Evolutionary conservation across 92 coral and sea anemone species (phyloP), one percentile per base, ranked within the genome.

Genomic region (Phenganax subtilis): DNA sequence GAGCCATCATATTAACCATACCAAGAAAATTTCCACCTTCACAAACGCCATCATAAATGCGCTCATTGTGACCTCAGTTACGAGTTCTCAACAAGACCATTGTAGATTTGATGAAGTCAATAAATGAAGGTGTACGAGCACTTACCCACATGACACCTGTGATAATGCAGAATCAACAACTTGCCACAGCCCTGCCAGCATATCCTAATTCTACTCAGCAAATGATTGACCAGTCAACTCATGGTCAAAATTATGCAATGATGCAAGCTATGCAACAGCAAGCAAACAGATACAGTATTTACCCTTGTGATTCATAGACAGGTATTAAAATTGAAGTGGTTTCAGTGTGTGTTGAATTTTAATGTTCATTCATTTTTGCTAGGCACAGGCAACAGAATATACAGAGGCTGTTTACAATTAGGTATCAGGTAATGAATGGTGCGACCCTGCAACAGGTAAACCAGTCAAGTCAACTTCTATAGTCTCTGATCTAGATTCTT

Each of bases 11-110:
- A 56, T 56, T 54, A 14, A 75, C 66, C 80, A 75, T 75, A 56
- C 80, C 80, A 75, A 75, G 80, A 75, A 75, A 75, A 28, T 73
- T 73, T 28, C 77, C 56, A 73, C 77, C 77, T 73, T 73, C 59
- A 53, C 77, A 12, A 73, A 75, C 56, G 44, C 56, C 65, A 75
- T 75, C 64, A 54, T 75, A 65, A 56, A 75, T 10, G 80, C 56
- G 80, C 65, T 75, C 80, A 6, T 75, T 16, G 80, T 75, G 62
- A 75, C 64, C 66, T 54, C 80, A 64, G 70, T 9, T 64, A 29
- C 70, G 70, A 64, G 27, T 64, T 20, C 70, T 64, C 27, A 64
- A 64, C 27, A 29, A 1, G 3, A 64, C 70, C 70, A 64, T 64
- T 3, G 10, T 64, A 29, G 15, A 64, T 64, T 29, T 64, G 10